Percentiles rank a stretch among this genome's conserved stretches.
These are phyloP conservation scores for Ennomos quercinarius DNA, from an alignment of 2,888 invertebrate species.

Conservation along the genomic window DNA sequence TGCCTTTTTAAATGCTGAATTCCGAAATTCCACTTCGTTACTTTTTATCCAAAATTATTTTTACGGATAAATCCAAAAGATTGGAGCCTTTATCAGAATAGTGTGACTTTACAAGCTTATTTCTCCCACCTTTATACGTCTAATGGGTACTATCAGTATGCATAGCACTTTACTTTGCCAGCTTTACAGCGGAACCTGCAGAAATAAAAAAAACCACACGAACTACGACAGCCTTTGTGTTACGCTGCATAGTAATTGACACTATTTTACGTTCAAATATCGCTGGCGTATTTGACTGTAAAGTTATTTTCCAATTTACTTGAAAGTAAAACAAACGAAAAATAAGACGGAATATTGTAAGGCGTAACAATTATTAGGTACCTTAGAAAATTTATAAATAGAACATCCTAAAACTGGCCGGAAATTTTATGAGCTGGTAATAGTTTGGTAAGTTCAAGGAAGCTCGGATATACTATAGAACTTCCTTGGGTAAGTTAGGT, in stretches of 20 bases:
- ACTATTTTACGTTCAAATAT: too few species aligned
- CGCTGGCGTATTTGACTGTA: too few species aligned
- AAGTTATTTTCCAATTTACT: too few species aligned
- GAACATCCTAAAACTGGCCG: neutral
- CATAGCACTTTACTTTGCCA: conserved; percentile 21
- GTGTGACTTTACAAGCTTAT: conserved; percentile 10
- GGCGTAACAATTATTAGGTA: too few species aligned
- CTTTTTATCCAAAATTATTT: neutral
- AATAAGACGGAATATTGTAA: too few species aligned
- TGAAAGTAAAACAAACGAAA: too few species aligned
- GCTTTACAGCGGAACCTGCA: conserved; percentile 15
- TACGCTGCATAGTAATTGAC: conserved; percentile 22
- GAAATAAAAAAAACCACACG: conserved; percentile 9
- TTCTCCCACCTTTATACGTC: conserved; percentile 7
- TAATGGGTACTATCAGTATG: conserved; percentile 26
- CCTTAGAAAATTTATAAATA: neutral
- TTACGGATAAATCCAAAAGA: conserved; percentile 2
- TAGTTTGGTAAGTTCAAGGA: too few species aligned
- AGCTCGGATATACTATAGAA: too few species aligned
- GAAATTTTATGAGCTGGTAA: too few species aligned
- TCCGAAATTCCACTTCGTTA: neutral
- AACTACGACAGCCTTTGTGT: conserved; percentile 9
- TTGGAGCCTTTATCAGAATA: conserved; percentile 6
- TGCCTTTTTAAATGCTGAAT: too few species aligned
- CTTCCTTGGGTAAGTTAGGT: too few species aligned